A percentile compares a stretch with the other conserved stretches of the same genome.
Conservation (phyloP, 2,797 vertebrate genomes). For the Sarcophilus harrisii region DNA sequence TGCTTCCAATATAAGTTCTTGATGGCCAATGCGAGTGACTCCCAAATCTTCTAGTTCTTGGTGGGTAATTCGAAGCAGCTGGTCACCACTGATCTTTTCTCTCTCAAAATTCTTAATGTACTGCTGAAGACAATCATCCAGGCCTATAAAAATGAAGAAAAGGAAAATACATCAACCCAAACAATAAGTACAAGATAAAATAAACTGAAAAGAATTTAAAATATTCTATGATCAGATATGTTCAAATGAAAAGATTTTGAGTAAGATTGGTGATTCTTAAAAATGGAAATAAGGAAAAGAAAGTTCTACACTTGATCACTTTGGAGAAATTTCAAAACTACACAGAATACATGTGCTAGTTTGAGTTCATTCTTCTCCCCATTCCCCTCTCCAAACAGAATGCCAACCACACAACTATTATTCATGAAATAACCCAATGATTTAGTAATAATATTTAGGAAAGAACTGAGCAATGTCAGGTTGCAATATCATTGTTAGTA, state of each 20-base stretch:
- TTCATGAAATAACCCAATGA: background rate
- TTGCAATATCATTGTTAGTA: background rate
- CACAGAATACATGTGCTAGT: background rate
- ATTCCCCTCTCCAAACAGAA: background rate
- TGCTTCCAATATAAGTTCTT: slow-evolving; percentile 98
- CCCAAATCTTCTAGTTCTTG: slow-evolving; percentile 97
- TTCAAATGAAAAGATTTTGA: background rate
- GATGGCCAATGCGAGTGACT: slow-evolving; percentile 96
- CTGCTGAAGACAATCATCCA: slow-evolving; percentile 97
- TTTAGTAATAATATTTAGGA: background rate
- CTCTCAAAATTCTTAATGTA: slow-evolving; percentile 97
- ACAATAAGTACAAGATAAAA: background rate
- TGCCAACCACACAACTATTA: background rate
- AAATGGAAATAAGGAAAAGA: background rate
- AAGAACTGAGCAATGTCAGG: background rate
- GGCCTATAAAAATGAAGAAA: slow-evolving; percentile 85
- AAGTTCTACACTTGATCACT: no score
- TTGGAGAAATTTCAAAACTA: no score
- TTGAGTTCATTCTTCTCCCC: background rate
- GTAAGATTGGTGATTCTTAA: background rate
- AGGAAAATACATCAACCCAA: slow-evolving; percentile 53
- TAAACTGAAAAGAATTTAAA: background rate
- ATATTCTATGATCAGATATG: background rate
- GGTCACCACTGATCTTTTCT: slow-evolving; percentile 95
- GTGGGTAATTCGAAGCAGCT: slow-evolving; percentile 96